Base-by-base conservation (phyloP, 2,888 invertebrate genomes). In the Drosophila diplacantha region DNA sequence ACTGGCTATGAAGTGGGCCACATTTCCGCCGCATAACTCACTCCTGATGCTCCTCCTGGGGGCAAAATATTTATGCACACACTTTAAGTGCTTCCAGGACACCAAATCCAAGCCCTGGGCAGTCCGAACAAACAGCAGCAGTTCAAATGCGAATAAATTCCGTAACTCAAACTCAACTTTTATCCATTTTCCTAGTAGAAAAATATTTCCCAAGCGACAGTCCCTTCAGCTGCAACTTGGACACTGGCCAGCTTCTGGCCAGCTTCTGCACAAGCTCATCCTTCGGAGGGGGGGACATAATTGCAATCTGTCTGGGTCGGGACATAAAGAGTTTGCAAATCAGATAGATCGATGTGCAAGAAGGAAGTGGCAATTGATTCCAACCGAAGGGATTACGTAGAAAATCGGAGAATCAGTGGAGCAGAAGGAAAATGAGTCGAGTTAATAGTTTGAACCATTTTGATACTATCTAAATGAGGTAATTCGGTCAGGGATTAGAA, bases 11-110 rank as follows among this genome's bases (percentile, higher is more conserved):
- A 43, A 60, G 35, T 35, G 66, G 50, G 66, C 46, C 65, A 49
- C 72, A 65, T 60, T 71, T 75, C 80, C 75, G 69, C 56, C 51
- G 52, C 46, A 38, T 56, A 58, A 54, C 52, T 44, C 44, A 14
- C 29, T 14, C 44, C 39, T 14, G 4, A 12, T 20, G 12, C 20
- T n/a, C 22, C 8, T 6, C 41, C 20, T 11, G n/a, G 14, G 34
- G 26, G 26, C 35, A 68, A 70, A 73, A 78, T 73, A 68, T 79
- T 75, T 66, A 63, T 69, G 34, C 69, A 62, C 68, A 57, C 64
- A 50, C 51, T 62, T 62, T 24, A 51, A 61, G 35, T 37, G 62
- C 61, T 51, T 9, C 63, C 51, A 62, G 62, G 20, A 37, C 37
- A 38, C 37, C 16, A 26, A 18, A 55, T 29, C 37, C 22, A 49